These are phyloP conservation scores for Acheta domesticus DNA, from an alignment of 2,888 invertebrate species.

Conservation along the genomic window DNA sequence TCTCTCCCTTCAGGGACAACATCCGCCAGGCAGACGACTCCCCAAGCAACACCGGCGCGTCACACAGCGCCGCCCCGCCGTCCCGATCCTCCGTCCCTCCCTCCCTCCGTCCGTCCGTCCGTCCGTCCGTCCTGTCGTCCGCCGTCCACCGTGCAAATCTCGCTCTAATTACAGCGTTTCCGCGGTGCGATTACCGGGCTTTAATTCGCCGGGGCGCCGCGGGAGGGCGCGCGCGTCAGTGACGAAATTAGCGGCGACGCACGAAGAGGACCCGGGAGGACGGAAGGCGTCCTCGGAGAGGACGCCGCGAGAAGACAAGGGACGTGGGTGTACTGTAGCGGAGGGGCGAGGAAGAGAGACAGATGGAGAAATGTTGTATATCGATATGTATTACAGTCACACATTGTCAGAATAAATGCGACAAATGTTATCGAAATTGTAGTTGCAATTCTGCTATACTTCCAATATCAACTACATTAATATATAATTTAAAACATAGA, in stretches of 20 bases:
- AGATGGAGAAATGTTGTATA: no score
- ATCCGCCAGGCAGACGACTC: no score
- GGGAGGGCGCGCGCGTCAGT: slow-evolving; percentile 18
- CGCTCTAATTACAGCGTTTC: slow-evolving; percentile 18
- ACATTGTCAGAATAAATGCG: no score
- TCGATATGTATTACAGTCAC: no score
- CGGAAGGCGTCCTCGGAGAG: not conserved
- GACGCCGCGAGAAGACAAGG: no score
- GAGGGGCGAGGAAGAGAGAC: no score
- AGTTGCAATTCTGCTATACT: no score
- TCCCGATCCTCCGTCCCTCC: not conserved
- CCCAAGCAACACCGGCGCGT: not conserved
- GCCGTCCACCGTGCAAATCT: not conserved
- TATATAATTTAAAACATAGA: no score
- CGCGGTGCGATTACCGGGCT: slow-evolving; percentile 4
- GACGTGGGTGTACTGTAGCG: no score
- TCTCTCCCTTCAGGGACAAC: no score
- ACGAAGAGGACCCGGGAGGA: not conserved
- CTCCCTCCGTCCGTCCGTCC: not conserved
- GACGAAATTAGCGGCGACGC: not conserved
- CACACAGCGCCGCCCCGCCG: not conserved
- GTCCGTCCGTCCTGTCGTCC: not conserved
- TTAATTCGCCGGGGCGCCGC: not conserved
- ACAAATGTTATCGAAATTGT: no score
- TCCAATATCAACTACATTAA: no score